Evolutionary conservation across 2,888 invertebrate species (phyloP).

Genomic region (Magallana nippona): DNA sequence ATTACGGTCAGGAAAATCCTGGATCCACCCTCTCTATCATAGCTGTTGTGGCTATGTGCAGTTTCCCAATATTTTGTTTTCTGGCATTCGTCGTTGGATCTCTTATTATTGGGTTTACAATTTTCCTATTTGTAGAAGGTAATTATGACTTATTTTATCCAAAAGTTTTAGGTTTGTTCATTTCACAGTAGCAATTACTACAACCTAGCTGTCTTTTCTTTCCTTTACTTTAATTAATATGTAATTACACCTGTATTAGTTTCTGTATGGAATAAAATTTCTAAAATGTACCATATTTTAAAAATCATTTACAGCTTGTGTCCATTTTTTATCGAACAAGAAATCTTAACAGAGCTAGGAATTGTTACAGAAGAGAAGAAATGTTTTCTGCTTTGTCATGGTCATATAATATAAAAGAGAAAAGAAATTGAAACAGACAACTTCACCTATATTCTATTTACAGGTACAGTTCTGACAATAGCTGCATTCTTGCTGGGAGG

Average conservation of each 20-base stretch:
- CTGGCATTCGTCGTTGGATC: constrained; percentile 63
- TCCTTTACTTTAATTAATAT: too few relatives aligned
- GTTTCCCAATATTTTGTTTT: constrained; percentile 68
- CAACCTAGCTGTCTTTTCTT: too few relatives aligned
- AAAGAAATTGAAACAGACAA: too few relatives aligned
- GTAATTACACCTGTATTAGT: too few relatives aligned
- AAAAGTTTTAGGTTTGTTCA: neutral
- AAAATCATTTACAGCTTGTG: too few relatives aligned
- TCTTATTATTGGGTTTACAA: constrained; percentile 61
- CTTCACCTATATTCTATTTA: neutral
- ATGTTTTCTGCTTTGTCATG: too few relatives aligned
- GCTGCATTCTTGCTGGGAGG: constrained; percentile 66
- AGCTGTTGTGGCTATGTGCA: constrained; percentile 65
- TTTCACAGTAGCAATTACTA: neutral
- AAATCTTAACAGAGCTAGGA: too few relatives aligned
- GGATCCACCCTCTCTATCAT: constrained; percentile 62
- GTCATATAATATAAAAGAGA: too few relatives aligned
- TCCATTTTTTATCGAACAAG: too few relatives aligned
- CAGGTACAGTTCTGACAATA: constrained; percentile 67
- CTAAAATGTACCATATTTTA: too few relatives aligned
- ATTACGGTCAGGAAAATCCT: constrained; percentile 66
- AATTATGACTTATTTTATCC: constrained; percentile 21
- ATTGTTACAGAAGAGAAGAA: too few relatives aligned
- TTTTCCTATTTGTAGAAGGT: constrained; percentile 73
- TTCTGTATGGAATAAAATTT: too few relatives aligned